These are phyloP conservation scores for Camponotus vicinus DNA, from an alignment of 1,140 invertebrate genomes.

Conservation along the genomic window DNA sequence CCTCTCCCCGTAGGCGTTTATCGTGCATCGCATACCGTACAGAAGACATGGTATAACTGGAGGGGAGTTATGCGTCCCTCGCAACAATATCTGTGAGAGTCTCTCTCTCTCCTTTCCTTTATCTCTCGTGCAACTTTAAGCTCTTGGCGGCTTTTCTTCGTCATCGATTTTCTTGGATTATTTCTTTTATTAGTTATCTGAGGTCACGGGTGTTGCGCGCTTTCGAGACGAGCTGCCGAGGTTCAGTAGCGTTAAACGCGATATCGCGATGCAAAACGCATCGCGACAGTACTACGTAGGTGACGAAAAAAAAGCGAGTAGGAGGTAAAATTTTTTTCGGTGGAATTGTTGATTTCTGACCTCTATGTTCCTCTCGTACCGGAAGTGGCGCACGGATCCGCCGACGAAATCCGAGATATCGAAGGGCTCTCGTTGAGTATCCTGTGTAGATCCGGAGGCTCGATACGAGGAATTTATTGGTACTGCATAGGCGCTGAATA, in stretches of 20 bases:
- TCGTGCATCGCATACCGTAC: slow-evolving; percentile 26
- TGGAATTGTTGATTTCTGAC: not conserved
- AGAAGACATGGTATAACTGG: not conserved
- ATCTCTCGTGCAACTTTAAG: not conserved
- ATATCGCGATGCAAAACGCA: slow-evolving; percentile 66
- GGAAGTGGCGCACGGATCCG: slow-evolving; percentile 62
- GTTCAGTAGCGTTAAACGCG: slow-evolving; percentile 45
- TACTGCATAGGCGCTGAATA: slow-evolving; percentile 28
- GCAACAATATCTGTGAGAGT: slow-evolving; percentile 10
- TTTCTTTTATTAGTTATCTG: slow-evolving; percentile 5
- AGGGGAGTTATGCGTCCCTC: not conserved
- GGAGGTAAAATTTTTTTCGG: slow-evolving; percentile 46
- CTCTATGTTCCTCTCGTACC: slow-evolving; percentile 21
- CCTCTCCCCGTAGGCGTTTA: slow-evolving; percentile 1
- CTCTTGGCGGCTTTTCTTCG: not conserved
- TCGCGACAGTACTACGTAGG: not conserved
- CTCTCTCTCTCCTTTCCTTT: not conserved
- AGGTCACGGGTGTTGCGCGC: slow-evolving; percentile 2
- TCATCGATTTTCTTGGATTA: slow-evolving; percentile 10
- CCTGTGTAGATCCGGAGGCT: slow-evolving; percentile 56
- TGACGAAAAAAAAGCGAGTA: slow-evolving; percentile 41
- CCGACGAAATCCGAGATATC: slow-evolving; percentile 67
- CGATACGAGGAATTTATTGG: slow-evolving; percentile 69
- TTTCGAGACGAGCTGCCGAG: slow-evolving; percentile 39
- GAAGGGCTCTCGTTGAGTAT: slow-evolving; percentile 21